phyloP scores from a whole-genome alignment of 2,888 invertebrate genomes.

The Rhagonycha fulva region DNA sequence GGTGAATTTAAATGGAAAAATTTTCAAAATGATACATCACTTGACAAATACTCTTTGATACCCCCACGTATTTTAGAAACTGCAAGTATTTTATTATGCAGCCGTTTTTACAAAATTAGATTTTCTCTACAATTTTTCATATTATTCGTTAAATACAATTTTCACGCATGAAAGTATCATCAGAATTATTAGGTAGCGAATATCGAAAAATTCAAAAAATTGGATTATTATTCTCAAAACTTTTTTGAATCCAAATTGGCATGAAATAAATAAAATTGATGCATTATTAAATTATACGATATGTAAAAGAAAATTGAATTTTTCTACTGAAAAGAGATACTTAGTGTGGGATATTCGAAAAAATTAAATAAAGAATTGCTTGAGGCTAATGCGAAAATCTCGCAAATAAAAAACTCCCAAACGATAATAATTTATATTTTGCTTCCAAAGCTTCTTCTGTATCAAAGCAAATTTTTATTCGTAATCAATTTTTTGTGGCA shows the following conservation, averaged over 20 bases:
- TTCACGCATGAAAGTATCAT: not conserved
- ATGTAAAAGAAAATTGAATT: not conserved
- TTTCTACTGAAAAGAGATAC: not conserved
- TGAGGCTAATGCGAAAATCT: not conserved
- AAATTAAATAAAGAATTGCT: not conserved
- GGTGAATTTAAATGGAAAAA: not conserved
- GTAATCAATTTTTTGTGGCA: not conserved
- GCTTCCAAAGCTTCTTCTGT: not conserved
- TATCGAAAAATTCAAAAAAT: not conserved
- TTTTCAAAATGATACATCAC: too few relatives aligned
- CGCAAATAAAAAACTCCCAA: not conserved
- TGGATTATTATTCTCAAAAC: not conserved
- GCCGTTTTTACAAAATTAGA: not conserved
- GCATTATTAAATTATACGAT: not conserved
- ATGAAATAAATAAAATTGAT: not conserved
- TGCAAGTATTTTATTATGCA: not conserved
- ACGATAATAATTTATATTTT: not conserved
- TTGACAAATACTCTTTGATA: not conserved
- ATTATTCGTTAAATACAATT: not conserved
- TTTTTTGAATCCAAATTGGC: not conserved
- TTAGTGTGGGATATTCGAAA: not conserved
- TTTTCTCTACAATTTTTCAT: not conserved
- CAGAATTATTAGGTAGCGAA: not conserved
- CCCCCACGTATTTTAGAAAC: not conserved
- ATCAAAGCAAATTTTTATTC: not conserved